Evolutionary conservation across 2,888 invertebrate species (phyloP), one percentile per base, ranked within the genome.

Genomic region (Orthosia cruda): DNA sequence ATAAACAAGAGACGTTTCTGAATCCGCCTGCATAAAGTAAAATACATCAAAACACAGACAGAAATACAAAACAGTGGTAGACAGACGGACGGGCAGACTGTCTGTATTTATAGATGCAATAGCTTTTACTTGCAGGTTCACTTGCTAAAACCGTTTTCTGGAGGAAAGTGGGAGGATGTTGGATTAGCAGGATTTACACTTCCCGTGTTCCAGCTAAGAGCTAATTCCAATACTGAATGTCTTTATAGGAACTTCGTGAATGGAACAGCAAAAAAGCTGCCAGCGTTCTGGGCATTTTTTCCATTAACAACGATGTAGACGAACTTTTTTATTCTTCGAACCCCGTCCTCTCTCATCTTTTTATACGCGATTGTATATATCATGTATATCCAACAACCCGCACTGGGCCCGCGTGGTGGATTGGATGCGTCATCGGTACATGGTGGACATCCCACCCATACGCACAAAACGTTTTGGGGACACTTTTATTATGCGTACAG

Each of bases 41-140:
- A 93, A 92, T 91, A 91, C 90, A 92, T 92, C 91, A 92, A 93
- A 93, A 94, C 91, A 77, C 82, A 84, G 86, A 91, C 91, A 90
- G 92, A 93, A 93, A 92, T 92, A 94, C 93, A 94, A 94, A 93
- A 92, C 91, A 86, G 88, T 85, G 85, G 84, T 89, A 90, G 93
- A 93, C 94, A 93, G 95, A 95, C 94, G 87, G 87, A 85, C 84
- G 79, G 91, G 93, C 94, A 93, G 94, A 93, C 93, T 89, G 91
- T 81, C 73, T 84, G 87, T 91, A 91, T 94, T 92, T 92, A 91
- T 92, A 92, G 91, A 89, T 85, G 79, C 70, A 86, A 80, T 80
- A 83, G 79, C 86, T 89, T 89, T 87, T 86, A 81, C 83, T 79
- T 75, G 62, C 64, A 74, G 80, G 75, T 81, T 74, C 52, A 54